These are phyloP conservation scores for Mermis nigrescens DNA, from an alignment of 2,888 invertebrate genomes.

Conservation along the genomic window DNA sequence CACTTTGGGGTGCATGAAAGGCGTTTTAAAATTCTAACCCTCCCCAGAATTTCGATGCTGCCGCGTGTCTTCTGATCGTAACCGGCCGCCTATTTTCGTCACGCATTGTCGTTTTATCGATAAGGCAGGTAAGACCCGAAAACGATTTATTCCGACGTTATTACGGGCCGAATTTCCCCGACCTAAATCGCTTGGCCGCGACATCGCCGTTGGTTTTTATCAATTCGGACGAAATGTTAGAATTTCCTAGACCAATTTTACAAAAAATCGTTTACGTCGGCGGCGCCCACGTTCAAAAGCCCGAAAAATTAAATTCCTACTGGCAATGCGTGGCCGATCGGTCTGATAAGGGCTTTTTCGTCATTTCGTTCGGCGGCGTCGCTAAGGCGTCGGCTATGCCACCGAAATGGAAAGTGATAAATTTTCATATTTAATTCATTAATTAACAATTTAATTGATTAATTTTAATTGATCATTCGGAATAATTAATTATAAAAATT, in stretches of 20 bases:
- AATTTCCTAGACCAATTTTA: conserved; percentile 19
- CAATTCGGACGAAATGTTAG: conserved; percentile 20
- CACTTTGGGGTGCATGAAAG: no score
- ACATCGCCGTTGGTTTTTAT: conserved; percentile 20
- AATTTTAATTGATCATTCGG: no score
- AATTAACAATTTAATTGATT: no score
- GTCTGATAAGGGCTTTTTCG: conserved; percentile 16
- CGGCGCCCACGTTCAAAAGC: conserved; percentile 14
- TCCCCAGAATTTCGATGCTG: no score
- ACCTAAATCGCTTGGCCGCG: conserved; percentile 15
- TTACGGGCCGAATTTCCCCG: conserved; percentile 19
- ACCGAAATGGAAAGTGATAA: background rate
- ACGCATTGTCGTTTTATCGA: no score
- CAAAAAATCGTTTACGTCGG: conserved; percentile 21
- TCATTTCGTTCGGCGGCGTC: conserved; percentile 20
- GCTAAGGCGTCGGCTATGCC: conserved; percentile 17
- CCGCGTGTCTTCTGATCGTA: no score
- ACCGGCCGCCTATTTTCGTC: no score
- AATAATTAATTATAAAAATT: no score
- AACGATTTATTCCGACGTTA: conserved; percentile 19
- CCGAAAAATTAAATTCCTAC: background rate
- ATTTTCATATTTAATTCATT: no score
- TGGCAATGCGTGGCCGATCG: conserved; percentile 16
- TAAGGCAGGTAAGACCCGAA: conserved; percentile 9
- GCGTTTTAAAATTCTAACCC: no score